These are phyloP conservation scores for Chaetophractus vellerosus DNA, from an alignment of 2,797 vertebrate species.

Conservation along the genomic window DNA sequence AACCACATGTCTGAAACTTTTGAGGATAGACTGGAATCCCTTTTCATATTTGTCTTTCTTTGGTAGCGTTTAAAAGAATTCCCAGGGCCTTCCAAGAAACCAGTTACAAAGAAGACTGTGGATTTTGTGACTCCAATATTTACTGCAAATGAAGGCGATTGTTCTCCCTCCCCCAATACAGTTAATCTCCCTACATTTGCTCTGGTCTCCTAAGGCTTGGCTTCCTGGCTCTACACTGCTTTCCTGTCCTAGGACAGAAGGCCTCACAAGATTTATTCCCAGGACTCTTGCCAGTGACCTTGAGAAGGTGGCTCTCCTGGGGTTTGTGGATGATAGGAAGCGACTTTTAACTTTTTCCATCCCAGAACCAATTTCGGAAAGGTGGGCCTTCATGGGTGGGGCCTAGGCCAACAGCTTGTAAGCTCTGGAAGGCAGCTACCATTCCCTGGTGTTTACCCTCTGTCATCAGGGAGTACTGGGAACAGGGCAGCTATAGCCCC, in stretches of 20 bases:
- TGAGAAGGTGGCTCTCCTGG: slow-evolving; percentile 55
- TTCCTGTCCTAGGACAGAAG: slow-evolving; percentile 13
- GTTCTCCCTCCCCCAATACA: not conserved
- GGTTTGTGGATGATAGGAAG: not conserved
- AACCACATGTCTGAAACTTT: not conserved
- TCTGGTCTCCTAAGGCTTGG: not conserved
- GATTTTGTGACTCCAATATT: not conserved
- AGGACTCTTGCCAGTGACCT: slow-evolving; percentile 61
- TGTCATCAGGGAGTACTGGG: not conserved
- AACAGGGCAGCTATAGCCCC: not conserved
- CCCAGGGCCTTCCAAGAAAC: slow-evolving; percentile 15
- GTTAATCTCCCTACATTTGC: not conserved
- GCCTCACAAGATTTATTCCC: not conserved
- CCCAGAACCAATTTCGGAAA: not conserved
- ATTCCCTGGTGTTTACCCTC: not conserved
- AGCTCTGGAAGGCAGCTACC: not conserved
- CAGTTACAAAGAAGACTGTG: not conserved
- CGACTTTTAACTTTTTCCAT: not conserved
- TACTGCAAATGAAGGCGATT: not conserved
- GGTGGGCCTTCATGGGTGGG: not conserved
- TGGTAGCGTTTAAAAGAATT: slow-evolving; percentile 39
- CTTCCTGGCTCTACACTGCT: not conserved
- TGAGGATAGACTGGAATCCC: slow-evolving; percentile 1
- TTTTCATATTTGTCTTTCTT: not conserved
- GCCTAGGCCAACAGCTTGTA: not conserved